Evolutionary conservation across 2,797 vertebrate genomes (phyloP).

Genomic region (Thamnophis elegans): DNA sequence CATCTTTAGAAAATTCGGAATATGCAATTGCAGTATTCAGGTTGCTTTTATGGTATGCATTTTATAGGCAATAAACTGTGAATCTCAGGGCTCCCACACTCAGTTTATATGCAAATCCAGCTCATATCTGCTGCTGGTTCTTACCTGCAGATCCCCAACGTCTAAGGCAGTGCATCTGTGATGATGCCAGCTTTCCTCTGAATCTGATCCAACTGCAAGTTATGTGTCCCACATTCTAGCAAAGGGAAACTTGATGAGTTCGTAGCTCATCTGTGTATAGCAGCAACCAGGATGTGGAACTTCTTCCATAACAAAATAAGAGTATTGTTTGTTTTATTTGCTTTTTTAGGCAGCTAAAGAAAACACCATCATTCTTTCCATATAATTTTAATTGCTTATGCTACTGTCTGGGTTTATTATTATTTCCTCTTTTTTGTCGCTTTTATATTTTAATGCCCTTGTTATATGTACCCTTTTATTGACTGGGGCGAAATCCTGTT

Average conservation of each 20-base stretch:
- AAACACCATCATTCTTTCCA: background rate
- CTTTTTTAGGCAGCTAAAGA: background rate
- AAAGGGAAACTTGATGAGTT: background rate
- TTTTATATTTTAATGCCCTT: background rate
- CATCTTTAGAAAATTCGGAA: background rate
- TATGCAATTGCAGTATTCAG: background rate
- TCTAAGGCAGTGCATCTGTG: background rate
- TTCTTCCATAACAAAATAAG: background rate
- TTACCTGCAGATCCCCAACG: background rate
- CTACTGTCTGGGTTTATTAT: background rate
- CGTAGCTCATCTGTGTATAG: background rate
- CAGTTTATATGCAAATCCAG: background rate
- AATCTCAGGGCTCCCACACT: background rate
- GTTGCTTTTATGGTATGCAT: background rate
- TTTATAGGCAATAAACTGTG: background rate
- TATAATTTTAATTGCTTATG: background rate
- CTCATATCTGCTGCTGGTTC: background rate
- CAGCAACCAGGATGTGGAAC: background rate
- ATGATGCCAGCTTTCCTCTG: background rate
- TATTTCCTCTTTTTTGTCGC: background rate
- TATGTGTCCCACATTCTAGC: background rate
- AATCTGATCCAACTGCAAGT: background rate
- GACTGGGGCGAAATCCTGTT: background rate
- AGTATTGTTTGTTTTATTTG: background rate
- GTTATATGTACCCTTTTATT: background rate